Evolutionary conservation across 2,113 vertebrate species (phyloP).

Genomic region (Clarias batrachus): DNA sequence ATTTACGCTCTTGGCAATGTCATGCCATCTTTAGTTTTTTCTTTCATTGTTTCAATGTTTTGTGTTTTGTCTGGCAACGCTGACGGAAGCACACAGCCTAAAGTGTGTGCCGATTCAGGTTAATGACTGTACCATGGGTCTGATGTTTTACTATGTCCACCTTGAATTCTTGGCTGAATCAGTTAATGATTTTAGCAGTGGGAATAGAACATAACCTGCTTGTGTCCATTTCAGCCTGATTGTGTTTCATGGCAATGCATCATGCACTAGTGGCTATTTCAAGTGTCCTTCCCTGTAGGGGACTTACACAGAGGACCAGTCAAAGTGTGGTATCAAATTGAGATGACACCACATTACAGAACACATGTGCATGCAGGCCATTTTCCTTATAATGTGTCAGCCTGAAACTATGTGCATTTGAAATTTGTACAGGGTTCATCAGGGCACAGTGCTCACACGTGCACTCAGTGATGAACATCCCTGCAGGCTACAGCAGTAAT

Average conservation of each 20-base stretch:
- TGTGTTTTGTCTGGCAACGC: no score
- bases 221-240: slow-evolving; percentile 1
- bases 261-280: slow-evolving; percentile 41
- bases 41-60: no score
- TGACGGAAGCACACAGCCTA: slow-evolving; percentile 6
- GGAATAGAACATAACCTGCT: background rate
- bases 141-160: slow-evolving; percentile 3
- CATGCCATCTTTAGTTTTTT: slow-evolving; percentile 18
- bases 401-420: slow-evolving; percentile 21
- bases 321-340: slow-evolving; percentile 61
- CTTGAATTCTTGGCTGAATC: background rate
- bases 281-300: slow-evolving; percentile 57
- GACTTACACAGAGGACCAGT: slow-evolving; percentile 54
- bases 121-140: slow-evolving; percentile 10
- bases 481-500: slow-evolving; percentile 43
- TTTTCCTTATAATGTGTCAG: slow-evolving; percentile 31
- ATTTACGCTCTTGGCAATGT: slow-evolving; percentile 21
- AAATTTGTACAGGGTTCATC: slow-evolving; percentile 4
- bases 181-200: background rate
- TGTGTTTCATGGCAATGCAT: background rate
- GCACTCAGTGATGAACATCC: slow-evolving; percentile 58
- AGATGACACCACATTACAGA: slow-evolving; percentile 40
- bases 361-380: slow-evolving; percentile 36
- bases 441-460: slow-evolving; percentile 40
- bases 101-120: slow-evolving; percentile 10